Evolutionary conservation across 1,140 invertebrate species (phyloP), one percentile per base, ranked within the genome.

Genomic region (Caligus rogercresseyi): DNA sequence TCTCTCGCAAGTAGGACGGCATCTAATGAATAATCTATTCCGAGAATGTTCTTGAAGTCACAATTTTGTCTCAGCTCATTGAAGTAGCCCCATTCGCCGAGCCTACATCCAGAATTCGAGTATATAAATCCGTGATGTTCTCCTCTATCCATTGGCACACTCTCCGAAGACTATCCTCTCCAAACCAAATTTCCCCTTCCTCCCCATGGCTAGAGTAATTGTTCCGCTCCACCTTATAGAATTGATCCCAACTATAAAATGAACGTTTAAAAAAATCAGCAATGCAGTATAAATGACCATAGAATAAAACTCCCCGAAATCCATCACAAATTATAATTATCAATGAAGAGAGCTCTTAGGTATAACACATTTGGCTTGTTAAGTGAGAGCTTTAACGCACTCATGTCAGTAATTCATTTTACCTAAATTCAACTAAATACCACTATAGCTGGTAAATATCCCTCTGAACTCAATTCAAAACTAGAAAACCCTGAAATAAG

Each of bases 121-220:
- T 68, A 43, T 43, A 11, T 67, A 69, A 71, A 0, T 67, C 54
- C 13, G 68, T 62, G 1, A 71, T 68, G 68, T 69, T 72, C 58
- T 24, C 57, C 14, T 69, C 71, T 54, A 68, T 67, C 18, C 68
- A 66, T 31, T 68, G 62, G 1, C 56, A 59, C 21, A 69, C 54
- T n/a, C 71, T 65, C 58, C 62, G 19, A 21, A 65, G 64, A 21
- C 16, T n/a, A 58, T 83, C 83, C 72, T 86, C 83, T 11, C 89
- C 89, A 71, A 94, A 95, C 90, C 90, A 94, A 43, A 93, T 78
- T 71, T 95, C 90, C 3, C 91, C 91, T 14, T 85, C 79, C 71
- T 94, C 89, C 1, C 88, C 89, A 71, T 85, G 79, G 64, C 81
- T 80, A 56, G 82, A 76, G 71, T 85, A 95, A 73, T 91, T 90